phyloP scores from a whole-genome alignment of 2,888 invertebrate species.

The Arctia plantaginis region DNA sequence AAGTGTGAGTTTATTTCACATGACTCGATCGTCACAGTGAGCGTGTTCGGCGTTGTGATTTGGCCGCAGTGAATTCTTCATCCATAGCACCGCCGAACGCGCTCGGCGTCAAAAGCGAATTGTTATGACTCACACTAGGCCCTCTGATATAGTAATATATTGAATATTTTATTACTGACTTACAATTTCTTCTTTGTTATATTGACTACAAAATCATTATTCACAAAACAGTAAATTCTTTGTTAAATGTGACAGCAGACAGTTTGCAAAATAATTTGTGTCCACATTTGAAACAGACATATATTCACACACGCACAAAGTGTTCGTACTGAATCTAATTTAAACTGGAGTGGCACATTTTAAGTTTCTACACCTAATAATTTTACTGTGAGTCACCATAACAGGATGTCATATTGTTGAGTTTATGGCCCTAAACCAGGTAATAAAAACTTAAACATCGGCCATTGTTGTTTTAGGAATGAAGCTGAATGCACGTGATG shows the following conservation, averaged over 20 bases:
- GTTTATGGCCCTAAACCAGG: constrained; percentile 7
- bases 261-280: neutral
- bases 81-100: no score
- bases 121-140: no score
- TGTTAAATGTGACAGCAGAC: neutral
- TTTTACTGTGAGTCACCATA: constrained; percentile 1
- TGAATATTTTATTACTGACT: no score
- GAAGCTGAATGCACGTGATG: neutral
- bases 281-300: neutral
- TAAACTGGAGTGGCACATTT: neutral
- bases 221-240: neutral
- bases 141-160: no score
- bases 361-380: neutral
- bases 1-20: no score
- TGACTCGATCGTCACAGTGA: no score
- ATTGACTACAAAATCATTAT: neutral
- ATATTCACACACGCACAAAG: neutral
- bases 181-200: no score
- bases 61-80: no score
- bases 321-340: neutral
- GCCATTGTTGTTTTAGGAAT: neutral
- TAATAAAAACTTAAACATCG: constrained; percentile 2
- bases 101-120: no score
- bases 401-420: constrained; percentile 14
- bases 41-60: no score